phyloP scores from a whole-genome alignment of 2,797 vertebrate species.

The Lates japonicus region DNA sequence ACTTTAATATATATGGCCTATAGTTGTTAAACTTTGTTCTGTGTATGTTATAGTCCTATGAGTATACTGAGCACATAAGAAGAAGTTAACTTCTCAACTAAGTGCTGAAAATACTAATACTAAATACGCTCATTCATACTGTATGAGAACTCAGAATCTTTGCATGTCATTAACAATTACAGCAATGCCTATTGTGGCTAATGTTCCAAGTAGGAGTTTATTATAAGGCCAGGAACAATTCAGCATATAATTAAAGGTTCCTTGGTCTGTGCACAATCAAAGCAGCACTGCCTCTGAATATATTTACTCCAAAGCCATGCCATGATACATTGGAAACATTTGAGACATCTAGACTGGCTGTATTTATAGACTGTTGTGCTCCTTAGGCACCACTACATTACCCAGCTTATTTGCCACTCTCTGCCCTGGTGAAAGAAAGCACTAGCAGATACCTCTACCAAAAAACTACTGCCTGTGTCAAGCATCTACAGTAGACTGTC shows the following conservation, averaged over 20 bases:
- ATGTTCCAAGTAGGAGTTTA: neutral
- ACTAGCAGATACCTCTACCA: constrained; percentile 8
- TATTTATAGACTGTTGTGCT: constrained; percentile 59
- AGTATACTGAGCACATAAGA: neutral
- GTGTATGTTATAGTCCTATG: neutral
- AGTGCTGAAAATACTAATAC: neutral
- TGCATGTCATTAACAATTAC: constrained; percentile 9
- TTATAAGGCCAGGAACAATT: neutral
- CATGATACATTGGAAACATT: constrained; percentile 34
- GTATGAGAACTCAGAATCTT: neutral
- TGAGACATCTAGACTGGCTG: constrained; percentile 27
- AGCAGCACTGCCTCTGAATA: neutral
- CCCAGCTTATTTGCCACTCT: constrained; percentile 21
- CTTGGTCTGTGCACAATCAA: neutral
- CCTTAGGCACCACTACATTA: constrained; percentile 1
- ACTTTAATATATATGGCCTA: neutral
- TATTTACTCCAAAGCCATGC: constrained; percentile 19
- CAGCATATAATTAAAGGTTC: constrained; percentile 3
- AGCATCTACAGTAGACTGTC: constrained; percentile 41
- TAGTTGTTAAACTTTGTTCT: constrained; percentile 9
- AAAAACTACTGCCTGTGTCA: constrained; percentile 33
- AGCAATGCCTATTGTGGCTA: constrained; percentile 7
- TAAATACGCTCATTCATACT: neutral
- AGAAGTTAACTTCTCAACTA: neutral
- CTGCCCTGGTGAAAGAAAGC: constrained; percentile 16